phyloP scores from a whole-genome alignment of 2,888 invertebrate genomes.

The Scaptomyza tumidula region DNA sequence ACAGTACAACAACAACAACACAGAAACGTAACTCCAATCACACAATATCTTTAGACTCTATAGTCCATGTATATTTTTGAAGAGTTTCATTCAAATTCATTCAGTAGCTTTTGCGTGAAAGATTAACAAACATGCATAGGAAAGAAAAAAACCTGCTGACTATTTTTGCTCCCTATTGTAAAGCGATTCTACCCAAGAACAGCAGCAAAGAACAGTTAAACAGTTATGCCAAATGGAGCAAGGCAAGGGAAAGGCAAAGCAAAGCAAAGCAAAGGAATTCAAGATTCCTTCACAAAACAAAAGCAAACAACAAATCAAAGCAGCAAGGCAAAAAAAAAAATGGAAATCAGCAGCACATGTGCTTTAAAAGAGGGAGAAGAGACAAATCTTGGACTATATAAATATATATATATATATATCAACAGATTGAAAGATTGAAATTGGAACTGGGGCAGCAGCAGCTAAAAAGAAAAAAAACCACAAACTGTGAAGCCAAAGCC shows the following conservation, averaged over 20 bases:
- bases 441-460: conserved; percentile 46
- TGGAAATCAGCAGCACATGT: neutral
- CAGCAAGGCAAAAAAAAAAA: neutral
- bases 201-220: neutral
- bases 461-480: no score
- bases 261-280: neutral
- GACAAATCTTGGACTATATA: neutral
- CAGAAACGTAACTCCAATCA: no score
- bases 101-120: no score
- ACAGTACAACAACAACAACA: no score
- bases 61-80: no score
- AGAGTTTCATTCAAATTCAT: no score
- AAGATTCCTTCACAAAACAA: neutral
- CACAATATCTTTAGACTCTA: no score
- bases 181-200: neutral
- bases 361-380: neutral
- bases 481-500: neutral
- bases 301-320: neutral
- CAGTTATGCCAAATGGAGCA: neutral
- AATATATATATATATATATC: conserved; percentile 1
- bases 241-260: neutral
- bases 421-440: neutral
- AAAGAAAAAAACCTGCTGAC: no score
- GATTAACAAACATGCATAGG: no score
- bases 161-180: neutral